Evolutionary conservation across 2,888 invertebrate genomes (phyloP).

Genomic region (Pseudoips prasinana): DNA sequence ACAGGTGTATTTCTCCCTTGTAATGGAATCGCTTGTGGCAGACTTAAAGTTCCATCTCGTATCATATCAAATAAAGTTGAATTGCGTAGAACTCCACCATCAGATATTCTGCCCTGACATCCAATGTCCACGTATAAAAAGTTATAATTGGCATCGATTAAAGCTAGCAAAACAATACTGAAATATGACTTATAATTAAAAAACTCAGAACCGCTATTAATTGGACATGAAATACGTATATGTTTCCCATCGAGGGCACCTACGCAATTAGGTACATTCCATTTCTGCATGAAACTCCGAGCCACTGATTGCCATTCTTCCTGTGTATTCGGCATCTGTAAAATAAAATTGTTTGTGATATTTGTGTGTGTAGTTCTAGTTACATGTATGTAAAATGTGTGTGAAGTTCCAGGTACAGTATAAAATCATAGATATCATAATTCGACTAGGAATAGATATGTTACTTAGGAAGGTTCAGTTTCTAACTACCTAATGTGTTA

Average conservation of each 20-base stretch:
- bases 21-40: constrained; percentile 27
- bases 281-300: constrained; percentile 17
- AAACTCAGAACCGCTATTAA: constrained; percentile 18
- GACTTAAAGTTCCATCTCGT: constrained; percentile 23
- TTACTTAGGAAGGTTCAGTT: constrained; percentile 19
- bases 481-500: too few species aligned
- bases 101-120: constrained; percentile 26
- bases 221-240: constrained; percentile 16
- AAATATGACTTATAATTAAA: constrained; percentile 26
- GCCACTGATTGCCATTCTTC: constrained; percentile 6
- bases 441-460: constrained; percentile 19
- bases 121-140: constrained; percentile 22
- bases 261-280: constrained; percentile 24
- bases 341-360: constrained; percentile 21
- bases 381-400: constrained; percentile 24
- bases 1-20: constrained; percentile 28
- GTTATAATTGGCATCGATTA: constrained; percentile 26
- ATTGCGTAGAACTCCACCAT: constrained; percentile 24
- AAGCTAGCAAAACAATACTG: constrained; percentile 26
- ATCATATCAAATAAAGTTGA: constrained; percentile 19
- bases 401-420: constrained; percentile 23
- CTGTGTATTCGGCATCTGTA: constrained; percentile 22
- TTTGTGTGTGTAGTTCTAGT: too few species aligned
- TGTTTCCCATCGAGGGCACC: constrained; percentile 22
- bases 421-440: constrained; percentile 25